Conservation (phyloP, 1,140 invertebrate species). For the Brachystomella parvula region DNA sequence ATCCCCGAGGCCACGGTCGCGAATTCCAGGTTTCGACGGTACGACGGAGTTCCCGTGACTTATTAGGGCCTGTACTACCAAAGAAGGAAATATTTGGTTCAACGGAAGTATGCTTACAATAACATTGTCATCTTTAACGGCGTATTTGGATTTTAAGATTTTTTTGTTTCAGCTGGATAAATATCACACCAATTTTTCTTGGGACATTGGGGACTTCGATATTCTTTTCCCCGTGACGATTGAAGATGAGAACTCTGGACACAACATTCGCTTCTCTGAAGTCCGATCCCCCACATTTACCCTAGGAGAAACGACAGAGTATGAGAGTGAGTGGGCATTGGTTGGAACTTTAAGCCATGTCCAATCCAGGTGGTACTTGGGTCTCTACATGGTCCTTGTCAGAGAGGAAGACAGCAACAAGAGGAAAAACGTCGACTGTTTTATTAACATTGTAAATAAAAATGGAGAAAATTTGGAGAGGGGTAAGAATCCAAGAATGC, state of each 20-base stretch:
- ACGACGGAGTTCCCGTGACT: too few species aligned
- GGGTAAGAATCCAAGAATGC: too few species aligned
- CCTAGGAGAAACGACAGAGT: neutral
- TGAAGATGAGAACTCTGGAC: too few species aligned
- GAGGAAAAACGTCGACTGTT: neutral
- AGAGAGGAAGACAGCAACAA: neutral
- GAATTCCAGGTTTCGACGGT: too few species aligned
- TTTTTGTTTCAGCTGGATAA: neutral
- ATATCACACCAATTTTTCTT: neutral
- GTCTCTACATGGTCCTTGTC: neutral
- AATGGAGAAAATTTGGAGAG: neutral
- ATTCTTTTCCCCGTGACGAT: neutral
- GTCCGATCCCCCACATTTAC: neutral
- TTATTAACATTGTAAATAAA: neutral
- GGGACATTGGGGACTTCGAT: neutral
- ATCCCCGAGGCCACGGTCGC: too few species aligned
- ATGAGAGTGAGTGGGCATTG: neutral
- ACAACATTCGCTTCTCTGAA: neutral
- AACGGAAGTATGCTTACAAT: too few species aligned
- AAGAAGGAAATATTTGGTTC: too few species aligned
- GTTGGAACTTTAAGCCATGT: neutral
- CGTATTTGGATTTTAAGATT: too few species aligned
- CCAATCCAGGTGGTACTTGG: neutral
- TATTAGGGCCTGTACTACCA: too few species aligned
- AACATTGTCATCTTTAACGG: too few species aligned